These are phyloP conservation scores for Heliconius erato DNA, from an alignment of 2,888 invertebrate species.

Conservation along the genomic window DNA sequence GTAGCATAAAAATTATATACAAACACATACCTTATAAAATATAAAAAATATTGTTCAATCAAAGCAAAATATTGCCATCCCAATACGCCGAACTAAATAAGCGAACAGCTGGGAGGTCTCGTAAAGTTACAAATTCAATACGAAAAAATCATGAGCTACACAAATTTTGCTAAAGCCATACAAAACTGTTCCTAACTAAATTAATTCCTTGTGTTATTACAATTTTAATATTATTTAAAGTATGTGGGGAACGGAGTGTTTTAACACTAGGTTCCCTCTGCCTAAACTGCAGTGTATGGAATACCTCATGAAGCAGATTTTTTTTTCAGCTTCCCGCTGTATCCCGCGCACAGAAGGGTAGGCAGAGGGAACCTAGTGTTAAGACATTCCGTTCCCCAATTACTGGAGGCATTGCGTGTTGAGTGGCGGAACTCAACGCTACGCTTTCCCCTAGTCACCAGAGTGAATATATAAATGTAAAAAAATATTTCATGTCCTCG, in stretches of 20 bases:
- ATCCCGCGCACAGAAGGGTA: too few relatives aligned
- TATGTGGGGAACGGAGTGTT: too few relatives aligned
- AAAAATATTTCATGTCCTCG: too few relatives aligned
- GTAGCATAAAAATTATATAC: constrained; percentile 16
- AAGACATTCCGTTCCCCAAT: too few relatives aligned
- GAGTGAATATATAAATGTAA: too few relatives aligned
- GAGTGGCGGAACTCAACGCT: too few relatives aligned
- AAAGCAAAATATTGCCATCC: constrained; percentile 36
- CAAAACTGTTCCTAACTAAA: background rate
- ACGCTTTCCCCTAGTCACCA: too few relatives aligned
- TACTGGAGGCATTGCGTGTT: too few relatives aligned
- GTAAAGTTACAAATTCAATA: constrained; percentile 48
- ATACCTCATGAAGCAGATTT: background rate
- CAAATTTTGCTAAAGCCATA: constrained; percentile 40
- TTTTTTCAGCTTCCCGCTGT: too few relatives aligned
- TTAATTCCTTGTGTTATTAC: background rate
- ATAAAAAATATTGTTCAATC: constrained; percentile 29
- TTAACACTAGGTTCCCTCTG: too few relatives aligned
- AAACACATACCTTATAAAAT: constrained; percentile 19
- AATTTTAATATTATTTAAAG: background rate
- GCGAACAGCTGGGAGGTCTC: constrained; percentile 47
- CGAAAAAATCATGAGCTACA: constrained; percentile 45
- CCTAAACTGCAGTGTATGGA: background rate
- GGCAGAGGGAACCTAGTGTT: too few relatives aligned
- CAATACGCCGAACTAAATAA: constrained; percentile 43